Evolutionary conservation across 2,888 invertebrate genomes (phyloP).

Genomic region (Lutraria lutraria): DNA sequence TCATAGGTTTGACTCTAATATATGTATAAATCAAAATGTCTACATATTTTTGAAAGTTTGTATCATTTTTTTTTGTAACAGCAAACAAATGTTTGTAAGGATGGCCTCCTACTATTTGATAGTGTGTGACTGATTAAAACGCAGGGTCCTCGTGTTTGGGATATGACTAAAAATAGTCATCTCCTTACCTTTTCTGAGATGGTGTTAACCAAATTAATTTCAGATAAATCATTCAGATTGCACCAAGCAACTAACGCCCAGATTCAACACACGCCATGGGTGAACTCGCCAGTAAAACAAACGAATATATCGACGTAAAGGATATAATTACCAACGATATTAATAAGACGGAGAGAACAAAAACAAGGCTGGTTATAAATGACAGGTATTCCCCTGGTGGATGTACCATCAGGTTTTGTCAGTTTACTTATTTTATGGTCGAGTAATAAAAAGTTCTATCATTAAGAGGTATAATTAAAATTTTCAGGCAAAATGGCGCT

Average conservation of each 20-base stretch:
- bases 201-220: constrained; percentile 36
- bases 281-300: constrained; percentile 20
- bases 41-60: too few relatives aligned
- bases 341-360: constrained; percentile 28
- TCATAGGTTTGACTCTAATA: too few relatives aligned
- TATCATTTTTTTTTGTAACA: too few relatives aligned
- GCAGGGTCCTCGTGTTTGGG: background rate
- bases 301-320: constrained; percentile 32
- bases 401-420: background rate
- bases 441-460: constrained; percentile 11
- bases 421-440: constrained; percentile 39
- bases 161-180: background rate
- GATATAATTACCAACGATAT: constrained; percentile 46
- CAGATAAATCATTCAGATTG: constrained; percentile 40
- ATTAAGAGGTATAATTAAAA: constrained; percentile 34
- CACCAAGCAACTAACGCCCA: constrained; percentile 35
- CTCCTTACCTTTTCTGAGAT: background rate
- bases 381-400: constrained; percentile 30
- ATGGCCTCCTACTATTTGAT: background rate
- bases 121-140: too few relatives aligned
- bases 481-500: constrained; percentile 13
- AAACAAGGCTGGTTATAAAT: constrained; percentile 25
- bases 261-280: constrained; percentile 28
- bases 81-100: background rate
- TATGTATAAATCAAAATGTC: too few relatives aligned